phyloP scores from a whole-genome alignment of 1,140 invertebrate species.

The Sarcophaga peregrina region DNA sequence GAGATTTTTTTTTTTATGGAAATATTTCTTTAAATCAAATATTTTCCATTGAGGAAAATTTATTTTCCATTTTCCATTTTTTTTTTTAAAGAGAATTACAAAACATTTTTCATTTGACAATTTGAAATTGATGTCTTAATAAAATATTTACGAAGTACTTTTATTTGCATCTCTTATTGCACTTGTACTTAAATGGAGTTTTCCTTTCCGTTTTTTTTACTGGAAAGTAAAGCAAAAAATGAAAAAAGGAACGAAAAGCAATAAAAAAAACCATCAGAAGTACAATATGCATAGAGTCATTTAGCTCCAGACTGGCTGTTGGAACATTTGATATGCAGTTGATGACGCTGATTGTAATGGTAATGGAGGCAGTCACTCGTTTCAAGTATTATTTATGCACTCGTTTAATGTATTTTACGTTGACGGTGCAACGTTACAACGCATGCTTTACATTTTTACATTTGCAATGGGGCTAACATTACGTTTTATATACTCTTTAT shows the following conservation, averaged over 20 bases:
- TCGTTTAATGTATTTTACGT: neutral
- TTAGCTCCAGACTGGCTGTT: neutral
- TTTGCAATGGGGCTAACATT: no score
- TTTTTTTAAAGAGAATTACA: no score
- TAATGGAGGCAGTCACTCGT: neutral
- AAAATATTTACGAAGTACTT: neutral
- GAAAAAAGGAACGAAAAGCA: neutral
- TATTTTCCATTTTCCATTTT: no score
- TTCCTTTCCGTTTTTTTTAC: neutral
- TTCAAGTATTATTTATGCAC: constrained; percentile 8
- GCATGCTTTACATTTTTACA: neutral
- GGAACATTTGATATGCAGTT: neutral
- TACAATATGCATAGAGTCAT: neutral
- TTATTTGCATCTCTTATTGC: neutral
- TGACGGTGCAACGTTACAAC: neutral
- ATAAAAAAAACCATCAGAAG: no score
- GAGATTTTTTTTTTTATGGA: no score
- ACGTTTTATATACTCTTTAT: no score
- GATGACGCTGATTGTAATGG: neutral
- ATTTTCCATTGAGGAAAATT: no score
- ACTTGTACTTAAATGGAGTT: constrained; percentile 3
- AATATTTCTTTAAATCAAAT: no score
- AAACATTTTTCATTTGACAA: neutral
- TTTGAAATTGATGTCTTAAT: neutral
- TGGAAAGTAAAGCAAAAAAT: neutral